phyloP scores from a whole-genome alignment of 2,888 invertebrate genomes.

The Yponomeuta sedellus region DNA sequence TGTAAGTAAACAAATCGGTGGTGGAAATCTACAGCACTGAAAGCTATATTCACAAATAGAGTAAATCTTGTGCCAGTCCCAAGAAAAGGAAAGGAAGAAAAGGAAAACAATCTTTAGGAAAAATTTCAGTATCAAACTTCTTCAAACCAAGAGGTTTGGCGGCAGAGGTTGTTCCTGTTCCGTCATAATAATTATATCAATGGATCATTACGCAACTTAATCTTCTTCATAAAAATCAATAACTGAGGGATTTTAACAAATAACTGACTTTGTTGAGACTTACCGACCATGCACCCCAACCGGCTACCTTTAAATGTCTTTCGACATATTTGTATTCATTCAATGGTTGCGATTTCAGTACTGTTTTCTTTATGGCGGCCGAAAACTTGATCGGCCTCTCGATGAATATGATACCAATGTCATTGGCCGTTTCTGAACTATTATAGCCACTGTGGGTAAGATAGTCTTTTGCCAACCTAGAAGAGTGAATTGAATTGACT shows the following conservation, averaged over 20 bases:
- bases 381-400: slow-evolving; percentile 12
- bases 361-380: slow-evolving; percentile 2
- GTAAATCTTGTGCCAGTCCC: no score
- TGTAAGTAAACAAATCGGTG: no score
- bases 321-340: neutral
- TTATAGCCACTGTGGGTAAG: slow-evolving; percentile 9
- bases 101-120: no score
- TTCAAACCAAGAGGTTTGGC: no score
- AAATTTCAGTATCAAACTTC: no score
- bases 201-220: no score
- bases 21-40: neutral
- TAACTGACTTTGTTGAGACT: neutral
- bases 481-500: no score
- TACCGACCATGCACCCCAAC: slow-evolving; percentile 14
- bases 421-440: neutral
- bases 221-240: no score
- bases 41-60: neutral
- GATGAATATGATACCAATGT: slow-evolving; percentile 10
- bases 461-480: slow-evolving; percentile 1
- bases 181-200: no score
- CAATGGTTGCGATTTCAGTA: neutral
- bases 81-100: no score
- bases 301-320: neutral
- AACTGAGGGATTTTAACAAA: no score
- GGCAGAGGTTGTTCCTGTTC: no score